phyloP scores from a whole-genome alignment of 1,140 invertebrate genomes.

The Drosophila nannoptera region DNA sequence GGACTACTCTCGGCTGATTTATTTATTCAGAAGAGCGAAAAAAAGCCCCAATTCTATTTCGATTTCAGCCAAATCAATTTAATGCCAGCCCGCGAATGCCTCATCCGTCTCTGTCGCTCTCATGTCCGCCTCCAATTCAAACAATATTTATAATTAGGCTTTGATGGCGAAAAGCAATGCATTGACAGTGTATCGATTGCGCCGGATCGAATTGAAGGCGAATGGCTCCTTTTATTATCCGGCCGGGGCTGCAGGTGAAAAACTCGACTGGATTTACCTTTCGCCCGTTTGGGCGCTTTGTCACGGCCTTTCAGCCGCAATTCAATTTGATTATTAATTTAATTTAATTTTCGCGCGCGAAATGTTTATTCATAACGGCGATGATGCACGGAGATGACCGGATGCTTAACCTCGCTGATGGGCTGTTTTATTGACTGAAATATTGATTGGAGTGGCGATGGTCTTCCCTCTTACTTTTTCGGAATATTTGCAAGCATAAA shows the following conservation, averaged over 20 bases:
- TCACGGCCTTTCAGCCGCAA: slow-evolving; percentile 24
- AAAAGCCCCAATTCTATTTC: too few species aligned
- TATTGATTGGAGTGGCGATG: slow-evolving; percentile 12
- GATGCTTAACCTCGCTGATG: slow-evolving; percentile 16
- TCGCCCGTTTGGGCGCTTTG: slow-evolving; percentile 17
- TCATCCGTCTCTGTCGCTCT: not conserved
- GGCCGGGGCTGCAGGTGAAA: not conserved
- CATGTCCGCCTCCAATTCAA: not conserved
- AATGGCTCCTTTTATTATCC: not conserved
- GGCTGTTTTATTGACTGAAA: slow-evolving; percentile 21
- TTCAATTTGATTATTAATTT: slow-evolving; percentile 10
- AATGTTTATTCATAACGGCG: slow-evolving; percentile 14
- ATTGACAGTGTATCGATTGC: not conserved
- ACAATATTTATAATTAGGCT: slow-evolving; percentile 1
- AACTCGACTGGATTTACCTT: slow-evolving; percentile 6
- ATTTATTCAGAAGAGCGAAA: too few species aligned
- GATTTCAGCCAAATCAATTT: not conserved
- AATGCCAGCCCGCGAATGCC: not conserved
- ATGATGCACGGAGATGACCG: slow-evolving; percentile 15
- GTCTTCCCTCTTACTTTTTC: not conserved
- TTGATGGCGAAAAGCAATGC: not conserved
- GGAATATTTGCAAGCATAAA: slow-evolving; percentile 10
- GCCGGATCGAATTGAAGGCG: not conserved
- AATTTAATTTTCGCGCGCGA: slow-evolving; percentile 9
- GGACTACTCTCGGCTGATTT: too few species aligned